phyloP scores from a whole-genome alignment of 2,888 invertebrate species.

The Pyrrhia umbra region DNA sequence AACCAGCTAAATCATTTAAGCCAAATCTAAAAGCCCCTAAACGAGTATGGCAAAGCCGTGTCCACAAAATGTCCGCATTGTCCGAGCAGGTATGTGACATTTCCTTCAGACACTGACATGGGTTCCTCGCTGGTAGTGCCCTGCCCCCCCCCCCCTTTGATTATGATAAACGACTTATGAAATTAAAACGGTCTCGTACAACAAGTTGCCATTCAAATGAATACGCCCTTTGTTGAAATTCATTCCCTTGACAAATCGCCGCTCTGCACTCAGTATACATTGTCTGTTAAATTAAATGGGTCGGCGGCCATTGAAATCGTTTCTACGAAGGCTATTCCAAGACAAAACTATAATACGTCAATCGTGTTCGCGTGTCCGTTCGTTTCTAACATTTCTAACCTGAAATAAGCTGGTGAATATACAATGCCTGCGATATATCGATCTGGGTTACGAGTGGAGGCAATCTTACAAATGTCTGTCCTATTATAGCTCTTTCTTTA shows the following conservation, averaged over 20 bases:
- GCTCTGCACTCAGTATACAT: conserved; percentile 83
- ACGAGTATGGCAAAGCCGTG: conserved; percentile 70
- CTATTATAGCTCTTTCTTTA: conserved; percentile 75
- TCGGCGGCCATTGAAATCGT: conserved; percentile 82
- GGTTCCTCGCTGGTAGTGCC: conserved; percentile 73
- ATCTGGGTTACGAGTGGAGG: conserved; percentile 72
- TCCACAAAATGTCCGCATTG: conserved; percentile 79
- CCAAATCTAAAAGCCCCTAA: conserved; percentile 58
- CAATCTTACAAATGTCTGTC: conserved; percentile 78
- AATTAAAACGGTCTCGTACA: conserved; percentile 89
- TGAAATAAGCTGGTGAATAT: conserved; percentile 83
- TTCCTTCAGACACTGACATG: conserved; percentile 89
- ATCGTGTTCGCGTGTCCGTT: conserved; percentile 80
- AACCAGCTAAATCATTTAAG: conserved; percentile 61
- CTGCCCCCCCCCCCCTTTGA: conserved; percentile 78
- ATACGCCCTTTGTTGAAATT: conserved; percentile 88
- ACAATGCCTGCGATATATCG: conserved; percentile 81
- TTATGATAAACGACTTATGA: conserved; percentile 90
- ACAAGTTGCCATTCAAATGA: conserved; percentile 89
- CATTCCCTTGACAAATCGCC: conserved; percentile 89
- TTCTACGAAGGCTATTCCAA: conserved; percentile 84
- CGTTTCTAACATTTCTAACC: conserved; percentile 70
- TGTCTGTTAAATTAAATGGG: conserved; percentile 88
- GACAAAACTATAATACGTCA: conserved; percentile 85
- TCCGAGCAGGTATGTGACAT: conserved; percentile 86